Evolutionary conservation across 2,113 vertebrate species (phyloP).

Genomic region (Hoplias malabaricus): DNA sequence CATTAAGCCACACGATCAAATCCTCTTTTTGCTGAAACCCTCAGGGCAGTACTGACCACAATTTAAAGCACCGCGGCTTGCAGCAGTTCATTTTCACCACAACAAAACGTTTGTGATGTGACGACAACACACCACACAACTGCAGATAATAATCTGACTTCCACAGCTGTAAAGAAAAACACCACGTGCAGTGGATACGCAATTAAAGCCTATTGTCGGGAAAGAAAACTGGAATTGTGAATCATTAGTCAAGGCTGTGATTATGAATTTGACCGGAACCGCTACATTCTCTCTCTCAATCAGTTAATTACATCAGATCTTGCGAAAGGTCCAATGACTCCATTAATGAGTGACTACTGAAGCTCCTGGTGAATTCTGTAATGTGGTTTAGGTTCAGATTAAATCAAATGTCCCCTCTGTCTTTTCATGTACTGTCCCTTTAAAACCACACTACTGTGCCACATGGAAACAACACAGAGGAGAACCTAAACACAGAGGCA

Average conservation of each 20-base stretch:
- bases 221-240: neutral
- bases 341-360: slow-evolving; percentile 7
- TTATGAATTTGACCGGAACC: neutral
- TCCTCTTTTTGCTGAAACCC: too few relatives aligned
- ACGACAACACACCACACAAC: neutral
- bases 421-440: too few relatives aligned
- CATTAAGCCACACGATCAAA: too few relatives aligned
- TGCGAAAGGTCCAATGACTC: slow-evolving; percentile 14
- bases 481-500: too few relatives aligned
- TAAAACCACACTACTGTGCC: too few relatives aligned
- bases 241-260: neutral
- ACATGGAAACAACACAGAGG: too few relatives aligned
- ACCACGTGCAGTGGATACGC: neutral
- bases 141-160: neutral
- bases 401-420: too few relatives aligned
- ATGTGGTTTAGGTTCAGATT: neutral
- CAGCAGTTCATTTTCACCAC: neutral
- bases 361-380: neutral
- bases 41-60: too few relatives aligned
- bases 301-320: slow-evolving; percentile 25
- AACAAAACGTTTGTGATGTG: neutral
- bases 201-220: neutral
- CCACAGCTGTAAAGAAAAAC: neutral
- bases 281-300: neutral
- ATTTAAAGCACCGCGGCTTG: neutral